Evolutionary conservation across 2,113 vertebrate genomes (phyloP), one percentile per base, ranked within the genome.

Genomic region (Ceyx cyanopectus): DNA sequence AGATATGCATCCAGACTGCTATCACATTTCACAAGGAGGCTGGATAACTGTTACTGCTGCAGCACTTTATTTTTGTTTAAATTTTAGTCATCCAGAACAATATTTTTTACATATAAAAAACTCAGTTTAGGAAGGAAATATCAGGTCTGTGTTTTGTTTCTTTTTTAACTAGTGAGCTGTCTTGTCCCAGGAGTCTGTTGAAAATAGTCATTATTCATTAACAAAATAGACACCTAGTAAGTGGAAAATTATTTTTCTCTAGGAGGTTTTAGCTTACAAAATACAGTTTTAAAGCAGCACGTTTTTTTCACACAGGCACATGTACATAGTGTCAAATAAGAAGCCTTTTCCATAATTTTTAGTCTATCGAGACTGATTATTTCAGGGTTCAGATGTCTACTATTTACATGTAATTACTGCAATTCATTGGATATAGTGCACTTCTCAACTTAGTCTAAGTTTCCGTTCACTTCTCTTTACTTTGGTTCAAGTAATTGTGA

Each of bases 401-500:
- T 83, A 7, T 92, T 85, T 83, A 90, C 85, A 63, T 34, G 22
- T 65, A 72, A 54, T 75, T 73, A 58, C 43, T 74, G n/a, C 45
- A 91, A 6, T 82, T 92, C 24, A 10, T 63, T 57, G 45, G 40
- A 50, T 66, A 27, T 16, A 70, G 63, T 46, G 43, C 51, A 41
- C 34, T 87, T 86, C 63, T 74, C 43, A 76, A 30, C 15, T 53
- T 66, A 40, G 32, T 17, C 40, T 63, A 73, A 65, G 60, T 89
- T 93, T 89, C 85, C 11, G 0, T 77, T 85, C 57, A n/a, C 23
- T 81, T 94, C 58, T 83, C 24, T 63, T 81, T 87, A 53, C 45
- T 86, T 88, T 68, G 85, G 41, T 87, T 81, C 61, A 65, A 54
- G 68, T 85, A 95, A 89, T 88, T 81, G 81, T 83, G 54, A 73